Evolutionary conservation across 2,888 invertebrate species (phyloP), one percentile per base, ranked within the genome.

Genomic region (Sinotaia quadrata): DNA sequence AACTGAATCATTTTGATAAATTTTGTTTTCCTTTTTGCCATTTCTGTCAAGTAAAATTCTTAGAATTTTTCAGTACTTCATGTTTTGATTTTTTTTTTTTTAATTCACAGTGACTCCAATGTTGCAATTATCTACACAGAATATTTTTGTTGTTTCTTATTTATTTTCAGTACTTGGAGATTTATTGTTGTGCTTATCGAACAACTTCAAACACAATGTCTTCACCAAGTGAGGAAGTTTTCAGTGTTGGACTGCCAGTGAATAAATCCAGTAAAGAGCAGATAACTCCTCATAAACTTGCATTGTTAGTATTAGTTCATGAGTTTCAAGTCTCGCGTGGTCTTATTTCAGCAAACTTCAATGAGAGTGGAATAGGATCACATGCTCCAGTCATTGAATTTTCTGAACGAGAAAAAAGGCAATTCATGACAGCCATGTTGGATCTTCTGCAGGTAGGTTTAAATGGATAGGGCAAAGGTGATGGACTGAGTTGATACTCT

Each of bases 341-440:
- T n/a, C 37, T 67, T 4, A 57, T 51, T 4, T 31, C 49, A 21
- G 65, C 54, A 0, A 47, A 62, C 21, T 34, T 49, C n/a, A 21
- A 47, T 15, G 52, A 33, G 18, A 47, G 47, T 24, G 24, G 7
- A 3, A 21, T 24, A n/a, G n/a, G 47, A n/a, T 21, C 21, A 5
- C 37, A 60, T 33, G 62, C 56, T n/a, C 31, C 57, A 7, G 57
- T 63, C 8, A 59, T 61, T 2, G 60, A 69, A 12, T 72, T 82
- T 31, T 77, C 80, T 12, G 85, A 86, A 60, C 76, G 75, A 18
- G 84, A 92, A 74, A 90, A 93, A 68, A 92, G 94, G 78, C 93
- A 94, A 84, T 94, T 95, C 87, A 94, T 94, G 88, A 92, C 94
- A 87, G 90, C 94, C 7, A 91, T 94, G 36, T 89, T 95, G 21